Base-by-base conservation (phyloP, 2,113 vertebrate genomes). In the Eira barbara region DNA sequence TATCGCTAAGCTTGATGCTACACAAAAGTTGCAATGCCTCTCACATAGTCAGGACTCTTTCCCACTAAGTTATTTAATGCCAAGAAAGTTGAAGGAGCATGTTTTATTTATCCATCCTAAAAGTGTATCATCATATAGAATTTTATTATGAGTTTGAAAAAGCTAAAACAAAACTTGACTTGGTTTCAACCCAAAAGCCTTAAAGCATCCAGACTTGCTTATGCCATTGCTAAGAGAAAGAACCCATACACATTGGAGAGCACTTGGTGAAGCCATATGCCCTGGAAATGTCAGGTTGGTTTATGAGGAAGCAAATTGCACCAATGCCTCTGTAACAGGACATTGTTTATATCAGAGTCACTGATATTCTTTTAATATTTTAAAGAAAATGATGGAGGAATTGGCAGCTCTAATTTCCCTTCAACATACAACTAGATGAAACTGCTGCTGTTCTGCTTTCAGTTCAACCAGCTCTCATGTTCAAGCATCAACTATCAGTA, bases 61-160 rank as follows among this genome's bases (percentile, higher is more conserved):
- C 36, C n/a, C 92, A 96, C 14, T 65, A 69, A 69, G 25, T 59
- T 42, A n/a, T 49, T 18, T 34, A 47, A 73, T 86, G 36, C 15
- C 25, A 55, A 79, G n/a, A 71, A 95, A 86, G 59, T 34, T 71
- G 1, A 42, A 63, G 59, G 91, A 93, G 10, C 31, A 42, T 76
- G 6, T 87, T 95, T 95, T 91, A 82, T 86, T 89, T 87, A 86
- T 31, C 8, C 29, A 71, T 86, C 12, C 47, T 86, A 20, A 97
- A 95, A 80, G 91, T 29, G 9, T 29, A 34, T 91, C 15, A 27
- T 87, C 6, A 10, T 78, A n/a, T 93, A 36, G 18, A 71, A 9
- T 73, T 92, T 94, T 92, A 83, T 80, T 42, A 67, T 61, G 25
- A 94, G 15, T 55, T 89, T 89, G 34, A 79, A 93, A 96, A 95